These are phyloP conservation scores for Chloroceryle amazona DNA, from an alignment of 2,797 vertebrate species.

Conservation along the genomic window DNA sequence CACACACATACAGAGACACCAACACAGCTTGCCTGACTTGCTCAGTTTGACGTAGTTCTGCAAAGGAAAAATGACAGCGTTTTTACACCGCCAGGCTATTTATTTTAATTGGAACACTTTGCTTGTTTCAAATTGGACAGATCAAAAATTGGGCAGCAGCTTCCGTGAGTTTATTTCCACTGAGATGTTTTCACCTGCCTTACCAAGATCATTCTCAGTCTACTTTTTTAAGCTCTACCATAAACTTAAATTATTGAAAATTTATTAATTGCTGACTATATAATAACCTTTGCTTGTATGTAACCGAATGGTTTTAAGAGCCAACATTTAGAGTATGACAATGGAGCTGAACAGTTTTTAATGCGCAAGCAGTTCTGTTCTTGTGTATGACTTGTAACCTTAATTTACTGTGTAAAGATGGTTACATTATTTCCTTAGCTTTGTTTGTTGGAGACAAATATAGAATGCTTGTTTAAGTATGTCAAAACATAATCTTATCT, in stretches of 20 bases:
- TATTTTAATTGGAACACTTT: constrained; percentile 71
- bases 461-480: constrained; percentile 98
- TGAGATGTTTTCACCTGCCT: constrained; percentile 92
- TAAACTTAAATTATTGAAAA: constrained; percentile 95
- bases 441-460: constrained; percentile 97
- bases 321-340: constrained; percentile 94
- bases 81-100: constrained; percentile 73
- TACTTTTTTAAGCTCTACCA: constrained; percentile 88
- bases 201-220: constrained; percentile 90
- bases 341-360: constrained; percentile 93
- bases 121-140: constrained; percentile 68
- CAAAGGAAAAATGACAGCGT: constrained; percentile 68
- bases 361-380: constrained; percentile 99
- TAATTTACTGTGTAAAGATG: constrained; percentile 99
- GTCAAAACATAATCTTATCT: constrained; percentile 94
- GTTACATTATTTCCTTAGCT: constrained; percentile 99
- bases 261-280: constrained; percentile 94
- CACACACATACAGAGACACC: neutral
- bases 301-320: constrained; percentile 93
- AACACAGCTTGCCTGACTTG: constrained; percentile 76
- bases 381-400: constrained; percentile 99
- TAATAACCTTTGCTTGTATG: constrained; percentile 95
- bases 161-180: constrained; percentile 81
- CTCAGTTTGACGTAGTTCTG: constrained; percentile 77
- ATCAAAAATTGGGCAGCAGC: constrained; percentile 77